Base-by-base conservation (phyloP, 37 sponge, comb jelly and placozoan genomes). In the Hormiphora californensis region DNA sequence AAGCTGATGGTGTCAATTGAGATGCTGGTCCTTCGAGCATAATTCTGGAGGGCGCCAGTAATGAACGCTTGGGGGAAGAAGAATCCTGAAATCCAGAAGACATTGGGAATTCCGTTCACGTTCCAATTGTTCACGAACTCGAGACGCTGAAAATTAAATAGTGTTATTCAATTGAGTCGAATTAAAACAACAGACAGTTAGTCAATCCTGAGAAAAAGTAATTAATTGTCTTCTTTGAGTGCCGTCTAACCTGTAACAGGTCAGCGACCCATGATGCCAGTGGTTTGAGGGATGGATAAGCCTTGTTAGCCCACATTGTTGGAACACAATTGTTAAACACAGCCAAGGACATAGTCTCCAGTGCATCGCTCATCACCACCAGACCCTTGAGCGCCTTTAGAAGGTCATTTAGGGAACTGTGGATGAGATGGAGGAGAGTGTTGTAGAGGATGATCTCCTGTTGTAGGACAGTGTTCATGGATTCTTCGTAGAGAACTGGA, bases 11-110 rank as follows among this genome's bases (percentile, higher is more conserved):
- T 90, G 54, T 97, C 98, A 67, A 97, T 97, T 15, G 98, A 94
- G 40, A 97, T 93, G 61, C 92, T 90, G 21, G 90, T 91, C 27
- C 81, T 91, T 30, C 98, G 89, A 27, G 98, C 98, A 88, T 85
- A 97, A 89, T 97, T 97, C 90, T 97, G 98, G 23, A 97, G 95
- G n/a, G 98, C 93, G 0, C 98, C 94, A 23, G 98, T 97, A 12
- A 97, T 67, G 88, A 97, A 97, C 33, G 98, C 94, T 89, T 97
- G 98, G 0, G 98, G 94, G 86, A 97, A 97, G 90, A 94, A 97
- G 87, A 97, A 97, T 0, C 98, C 98, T 40, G 94, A 94, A 40
- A 97, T 94, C 98, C 98, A 94, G 87, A 92, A 91, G 41, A 89
- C 90, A 37, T 85, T 43, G 12, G 54, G 69, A 54, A 87, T 86